phyloP scores from a whole-genome alignment of 1,140 invertebrate genomes.

The Drosophila tani region DNA sequence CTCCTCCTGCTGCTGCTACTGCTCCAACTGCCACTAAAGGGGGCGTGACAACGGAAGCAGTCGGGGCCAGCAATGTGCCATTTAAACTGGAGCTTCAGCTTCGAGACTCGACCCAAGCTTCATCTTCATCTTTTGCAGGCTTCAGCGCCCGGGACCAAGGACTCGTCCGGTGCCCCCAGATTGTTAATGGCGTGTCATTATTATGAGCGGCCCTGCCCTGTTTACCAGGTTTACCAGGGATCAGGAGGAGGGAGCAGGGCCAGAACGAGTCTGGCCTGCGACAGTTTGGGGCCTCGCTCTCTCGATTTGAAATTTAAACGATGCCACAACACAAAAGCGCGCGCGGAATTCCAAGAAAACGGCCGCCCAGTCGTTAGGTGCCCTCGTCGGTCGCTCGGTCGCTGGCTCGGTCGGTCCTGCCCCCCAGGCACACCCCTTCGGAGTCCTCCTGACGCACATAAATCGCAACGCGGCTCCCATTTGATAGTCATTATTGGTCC shows the following conservation, averaged over 20 bases:
- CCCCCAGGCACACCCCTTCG: slow-evolving; percentile 5
- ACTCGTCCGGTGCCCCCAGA: slow-evolving; percentile 50
- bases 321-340: slow-evolving; percentile 72
- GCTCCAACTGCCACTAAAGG: slow-evolving; percentile 31
- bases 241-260: not conserved
- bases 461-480: slow-evolving; percentile 78
- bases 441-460: slow-evolving; percentile 67
- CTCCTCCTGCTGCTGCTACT: slow-evolving; percentile 13
- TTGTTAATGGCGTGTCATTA: slow-evolving; percentile 82
- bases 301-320: slow-evolving; percentile 80
- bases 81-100: slow-evolving; percentile 71
- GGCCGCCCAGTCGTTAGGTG: slow-evolving; percentile 66
- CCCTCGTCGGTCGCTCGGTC: not conserved
- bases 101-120: not conserved
- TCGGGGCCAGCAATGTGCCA: slow-evolving; percentile 65
- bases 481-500: slow-evolving; percentile 78
- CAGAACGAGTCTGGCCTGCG: slow-evolving; percentile 66
- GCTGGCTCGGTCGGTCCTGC: slow-evolving; percentile 9
- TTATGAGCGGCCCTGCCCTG: slow-evolving; percentile 68
- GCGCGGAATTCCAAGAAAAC: slow-evolving; percentile 76
- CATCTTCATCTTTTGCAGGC: slow-evolving; percentile 3
- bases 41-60: slow-evolving; percentile 79
- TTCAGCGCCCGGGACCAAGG: slow-evolving; percentile 25
- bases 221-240: not conserved
- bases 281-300: slow-evolving; percentile 60